Evolutionary conservation across 2,113 vertebrate genomes (phyloP).

Genomic region (Rana temporaria): DNA sequence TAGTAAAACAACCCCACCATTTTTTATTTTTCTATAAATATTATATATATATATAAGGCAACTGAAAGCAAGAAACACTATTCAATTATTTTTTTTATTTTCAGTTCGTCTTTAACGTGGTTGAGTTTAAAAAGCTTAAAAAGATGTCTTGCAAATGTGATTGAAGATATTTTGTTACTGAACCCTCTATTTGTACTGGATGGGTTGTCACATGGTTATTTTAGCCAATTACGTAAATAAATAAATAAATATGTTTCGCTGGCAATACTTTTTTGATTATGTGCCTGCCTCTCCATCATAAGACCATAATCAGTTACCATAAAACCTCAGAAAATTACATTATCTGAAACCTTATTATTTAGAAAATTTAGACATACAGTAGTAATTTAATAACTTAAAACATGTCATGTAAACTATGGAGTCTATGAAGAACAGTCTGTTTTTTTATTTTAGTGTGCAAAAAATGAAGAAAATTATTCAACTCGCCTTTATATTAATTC

Average conservation of each 20-base stretch:
- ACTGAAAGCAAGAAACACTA: no score
- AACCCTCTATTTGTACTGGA: conserved; percentile 5
- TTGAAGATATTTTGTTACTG: conserved; percentile 1
- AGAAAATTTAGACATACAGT: neutral
- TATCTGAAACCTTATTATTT: neutral
- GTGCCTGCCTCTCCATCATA: neutral
- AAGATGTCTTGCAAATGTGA: neutral
- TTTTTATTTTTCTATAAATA: no score
- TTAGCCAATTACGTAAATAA: neutral
- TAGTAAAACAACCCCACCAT: no score
- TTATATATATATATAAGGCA: no score
- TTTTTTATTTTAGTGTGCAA: conserved; percentile 25
- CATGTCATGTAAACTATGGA: neutral
- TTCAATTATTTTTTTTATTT: no score
- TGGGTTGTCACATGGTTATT: conserved; percentile 9
- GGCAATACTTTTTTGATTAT: neutral
- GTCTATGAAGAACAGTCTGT: neutral
- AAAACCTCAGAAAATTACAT: neutral
- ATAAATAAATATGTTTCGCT: neutral
- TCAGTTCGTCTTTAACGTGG: no score
- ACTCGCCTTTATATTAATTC: neutral
- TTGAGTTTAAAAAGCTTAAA: no score
- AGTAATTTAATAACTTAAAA: conserved; percentile 6
- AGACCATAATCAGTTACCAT: neutral
- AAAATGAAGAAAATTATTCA: neutral